A percentile compares a stretch with the other conserved stretches of the same genome.
Conservation (phyloP, 2,888 invertebrate species). For the Busseola fusca region DNA sequence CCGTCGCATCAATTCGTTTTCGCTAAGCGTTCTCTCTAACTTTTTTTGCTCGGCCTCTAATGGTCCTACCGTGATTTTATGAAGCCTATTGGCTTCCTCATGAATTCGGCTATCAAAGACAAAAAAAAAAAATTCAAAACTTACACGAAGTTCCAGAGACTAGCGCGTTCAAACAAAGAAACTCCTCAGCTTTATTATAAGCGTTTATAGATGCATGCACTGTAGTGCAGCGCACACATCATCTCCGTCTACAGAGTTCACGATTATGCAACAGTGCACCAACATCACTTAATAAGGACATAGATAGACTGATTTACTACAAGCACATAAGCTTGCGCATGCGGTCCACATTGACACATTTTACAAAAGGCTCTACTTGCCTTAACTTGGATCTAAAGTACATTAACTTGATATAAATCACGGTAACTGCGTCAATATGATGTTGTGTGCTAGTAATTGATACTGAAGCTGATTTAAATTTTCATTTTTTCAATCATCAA, state of each 20-base stretch:
- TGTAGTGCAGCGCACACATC: slow-evolving; percentile 8
- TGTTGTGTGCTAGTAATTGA: slow-evolving; percentile 22
- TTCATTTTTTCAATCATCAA: no score
- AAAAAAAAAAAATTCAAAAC: no score
- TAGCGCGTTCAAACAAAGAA: no score
- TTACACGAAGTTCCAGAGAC: no score
- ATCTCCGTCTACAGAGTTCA: slow-evolving; percentile 20
- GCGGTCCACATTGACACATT: slow-evolving; percentile 64
- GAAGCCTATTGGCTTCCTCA: no score
- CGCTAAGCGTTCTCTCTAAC: no score
- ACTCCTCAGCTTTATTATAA: no score
- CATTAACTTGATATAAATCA: slow-evolving; percentile 27
- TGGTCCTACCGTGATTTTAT: no score
- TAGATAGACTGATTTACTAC: slow-evolving; percentile 52
- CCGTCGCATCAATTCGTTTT: no score
- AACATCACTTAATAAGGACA: slow-evolving; percentile 46
- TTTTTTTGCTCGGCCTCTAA: no score
- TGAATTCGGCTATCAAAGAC: no score
- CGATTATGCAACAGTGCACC: slow-evolving; percentile 51
- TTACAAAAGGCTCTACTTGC: slow-evolving; percentile 50
- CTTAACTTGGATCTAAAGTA: slow-evolving; percentile 31
- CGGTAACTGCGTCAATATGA: slow-evolving; percentile 7
- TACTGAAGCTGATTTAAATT: slow-evolving; percentile 1
- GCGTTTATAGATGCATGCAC: slow-evolving; percentile 21
- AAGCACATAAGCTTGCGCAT: slow-evolving; percentile 27